Evolutionary conservation across 2,113 vertebrate genomes (phyloP).

Genomic region (Rhinogobius similis): DNA sequence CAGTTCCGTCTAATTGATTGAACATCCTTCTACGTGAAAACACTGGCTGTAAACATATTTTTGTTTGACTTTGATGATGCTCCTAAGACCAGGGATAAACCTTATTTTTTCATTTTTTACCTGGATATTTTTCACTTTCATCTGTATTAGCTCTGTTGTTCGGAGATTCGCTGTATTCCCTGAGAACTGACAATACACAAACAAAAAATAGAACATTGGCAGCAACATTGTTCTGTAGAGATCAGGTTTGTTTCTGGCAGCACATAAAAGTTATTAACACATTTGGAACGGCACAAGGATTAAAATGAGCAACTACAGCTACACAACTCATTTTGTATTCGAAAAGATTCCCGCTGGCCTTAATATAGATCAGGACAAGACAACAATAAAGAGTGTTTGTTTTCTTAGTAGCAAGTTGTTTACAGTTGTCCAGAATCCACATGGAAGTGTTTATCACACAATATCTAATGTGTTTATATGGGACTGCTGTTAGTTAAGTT

Average conservation of each 20-base stretch:
- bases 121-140: background rate
- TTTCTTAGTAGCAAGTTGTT: background rate
- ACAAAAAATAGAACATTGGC: background rate
- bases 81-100: background rate
- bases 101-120: background rate
- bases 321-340: background rate
- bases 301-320: background rate
- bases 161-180: background rate
- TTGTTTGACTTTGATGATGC: background rate
- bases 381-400: background rate
- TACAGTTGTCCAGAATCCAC: background rate
- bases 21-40: background rate
- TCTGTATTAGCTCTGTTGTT: background rate
- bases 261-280: background rate
- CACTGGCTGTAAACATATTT: background rate
- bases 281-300: slow-evolving; percentile 2
- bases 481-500: too few species aligned
- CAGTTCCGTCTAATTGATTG: background rate
- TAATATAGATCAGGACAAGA: background rate
- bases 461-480: too few species aligned
- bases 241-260: background rate
- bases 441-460: too few species aligned
- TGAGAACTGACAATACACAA: background rate
- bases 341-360: background rate
- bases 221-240: background rate